Conservation (phyloP, 1,140 invertebrate species). For the Chlorops oryzae region DNA sequence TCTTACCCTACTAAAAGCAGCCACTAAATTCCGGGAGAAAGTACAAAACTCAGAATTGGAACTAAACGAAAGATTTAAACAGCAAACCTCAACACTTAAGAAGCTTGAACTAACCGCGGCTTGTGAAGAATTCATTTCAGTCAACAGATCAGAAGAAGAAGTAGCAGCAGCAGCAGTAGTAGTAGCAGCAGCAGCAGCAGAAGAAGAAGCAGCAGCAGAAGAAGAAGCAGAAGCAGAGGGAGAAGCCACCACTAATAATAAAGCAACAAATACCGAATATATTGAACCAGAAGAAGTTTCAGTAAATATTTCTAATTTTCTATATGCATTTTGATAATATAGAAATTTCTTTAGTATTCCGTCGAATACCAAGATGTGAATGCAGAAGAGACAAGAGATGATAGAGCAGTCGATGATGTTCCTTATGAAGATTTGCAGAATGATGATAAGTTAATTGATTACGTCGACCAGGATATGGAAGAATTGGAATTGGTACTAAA, state of each 20-base stretch:
- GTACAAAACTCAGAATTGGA: constrained; percentile 22
- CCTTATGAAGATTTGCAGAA: neutral
- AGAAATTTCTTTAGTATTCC: neutral
- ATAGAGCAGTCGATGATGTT: neutral
- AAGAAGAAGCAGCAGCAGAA: neutral
- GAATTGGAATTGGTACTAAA: constrained; percentile 11
- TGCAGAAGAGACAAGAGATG: neutral
- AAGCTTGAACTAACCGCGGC: neutral
- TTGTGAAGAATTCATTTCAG: neutral
- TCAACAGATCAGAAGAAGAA: neutral
- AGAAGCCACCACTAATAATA: neutral
- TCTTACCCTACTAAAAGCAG: constrained; percentile 22
- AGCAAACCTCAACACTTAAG: neutral
- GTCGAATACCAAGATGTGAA: neutral
- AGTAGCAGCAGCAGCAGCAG: neutral
- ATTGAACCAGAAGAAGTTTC: neutral
- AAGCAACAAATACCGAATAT: neutral
- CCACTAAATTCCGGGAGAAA: constrained; percentile 23
- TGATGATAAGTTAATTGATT: neutral
- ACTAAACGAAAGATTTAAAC: neutral
- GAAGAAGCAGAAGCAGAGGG: neutral
- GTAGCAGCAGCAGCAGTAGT: too few relatives aligned
- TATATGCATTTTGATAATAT: neutral
- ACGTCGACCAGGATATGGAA: neutral
- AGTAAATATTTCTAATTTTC: neutral